Conservation (phyloP, 2,113 vertebrate species). For the Rhinoderma darwinii region DNA sequence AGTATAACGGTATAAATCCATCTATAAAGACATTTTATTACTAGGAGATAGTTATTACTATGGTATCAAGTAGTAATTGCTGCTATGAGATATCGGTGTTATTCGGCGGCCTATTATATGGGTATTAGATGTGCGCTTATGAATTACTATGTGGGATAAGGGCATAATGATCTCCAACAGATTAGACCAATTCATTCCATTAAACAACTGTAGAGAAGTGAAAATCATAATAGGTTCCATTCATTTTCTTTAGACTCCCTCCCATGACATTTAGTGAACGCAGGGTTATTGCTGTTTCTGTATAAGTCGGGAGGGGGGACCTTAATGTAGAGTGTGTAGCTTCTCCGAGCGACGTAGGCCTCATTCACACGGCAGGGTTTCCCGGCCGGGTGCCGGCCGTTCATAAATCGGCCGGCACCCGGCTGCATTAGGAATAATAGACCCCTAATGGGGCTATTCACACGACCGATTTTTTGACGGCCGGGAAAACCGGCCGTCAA, state of each 20-base stretch:
- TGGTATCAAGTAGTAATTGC: background rate
- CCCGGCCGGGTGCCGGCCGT: no score
- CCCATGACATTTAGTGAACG: conserved; percentile 2
- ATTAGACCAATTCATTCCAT: conserved; percentile 33
- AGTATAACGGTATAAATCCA: conserved; percentile 10
- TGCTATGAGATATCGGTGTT: background rate
- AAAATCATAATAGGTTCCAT: conserved; percentile 27
- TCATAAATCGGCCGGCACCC: no score
- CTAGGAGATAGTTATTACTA: background rate
- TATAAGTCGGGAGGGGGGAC: background rate
- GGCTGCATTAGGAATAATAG: no score
- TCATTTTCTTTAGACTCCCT: conserved; percentile 19
- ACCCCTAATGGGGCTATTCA: no score
- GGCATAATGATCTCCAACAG: conserved; percentile 36
- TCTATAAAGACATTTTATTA: background rate
- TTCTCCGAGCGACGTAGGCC: background rate
- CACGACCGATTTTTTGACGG: no score
- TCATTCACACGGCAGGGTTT: no score
- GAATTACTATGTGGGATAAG: conserved; percentile 12
- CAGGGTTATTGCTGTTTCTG: background rate
- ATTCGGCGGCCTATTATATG: background rate
- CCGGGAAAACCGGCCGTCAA: no score
- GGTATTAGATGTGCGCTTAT: background rate
- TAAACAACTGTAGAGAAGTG: conserved; percentile 24
- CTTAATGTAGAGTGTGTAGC: background rate